phyloP scores from a whole-genome alignment of 2,113 vertebrate genomes.

The Microtus ochrogaster region DNA sequence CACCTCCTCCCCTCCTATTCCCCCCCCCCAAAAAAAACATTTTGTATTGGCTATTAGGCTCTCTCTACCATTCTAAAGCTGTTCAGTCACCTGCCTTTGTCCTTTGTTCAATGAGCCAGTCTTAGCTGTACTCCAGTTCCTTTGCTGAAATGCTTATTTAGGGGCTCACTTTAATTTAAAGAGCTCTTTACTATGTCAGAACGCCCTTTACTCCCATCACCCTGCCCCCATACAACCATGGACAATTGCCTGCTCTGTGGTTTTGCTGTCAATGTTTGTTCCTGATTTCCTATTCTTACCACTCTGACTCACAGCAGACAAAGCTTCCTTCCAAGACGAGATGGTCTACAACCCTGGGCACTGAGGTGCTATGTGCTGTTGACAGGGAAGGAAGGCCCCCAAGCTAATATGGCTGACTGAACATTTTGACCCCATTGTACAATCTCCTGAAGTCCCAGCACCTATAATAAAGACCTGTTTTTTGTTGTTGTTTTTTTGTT shows the following conservation, averaged over 20 bases:
- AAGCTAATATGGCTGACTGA: not conserved
- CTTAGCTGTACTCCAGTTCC: not conserved
- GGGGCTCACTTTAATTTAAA: not conserved
- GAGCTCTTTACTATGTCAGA: not conserved
- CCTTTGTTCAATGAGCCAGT: not conserved
- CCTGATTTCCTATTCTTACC: not conserved
- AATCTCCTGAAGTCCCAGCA: not conserved
- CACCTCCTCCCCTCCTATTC: too few relatives aligned
- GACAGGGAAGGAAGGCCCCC: not conserved
- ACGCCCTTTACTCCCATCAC: too few relatives aligned
- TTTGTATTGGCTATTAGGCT: not conserved
- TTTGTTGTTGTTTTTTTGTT: too few relatives aligned
- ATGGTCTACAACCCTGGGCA: not conserved
- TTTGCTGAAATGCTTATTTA: not conserved
- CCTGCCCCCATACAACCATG: not conserved
- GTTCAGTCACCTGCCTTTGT: not conserved
- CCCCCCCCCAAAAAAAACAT: too few relatives aligned
- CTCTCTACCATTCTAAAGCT: not conserved
- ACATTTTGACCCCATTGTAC: not conserved
- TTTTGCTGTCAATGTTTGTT: not conserved
- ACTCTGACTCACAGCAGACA: not conserved
- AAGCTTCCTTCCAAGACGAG: not conserved
- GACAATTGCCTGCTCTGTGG: not conserved
- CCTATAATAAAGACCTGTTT: not conserved
- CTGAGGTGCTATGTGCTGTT: not conserved